Evolutionary conservation across 2,797 vertebrate genomes (phyloP), one percentile per base, ranked within the genome.

Genomic region (Neostethus bicornis): DNA sequence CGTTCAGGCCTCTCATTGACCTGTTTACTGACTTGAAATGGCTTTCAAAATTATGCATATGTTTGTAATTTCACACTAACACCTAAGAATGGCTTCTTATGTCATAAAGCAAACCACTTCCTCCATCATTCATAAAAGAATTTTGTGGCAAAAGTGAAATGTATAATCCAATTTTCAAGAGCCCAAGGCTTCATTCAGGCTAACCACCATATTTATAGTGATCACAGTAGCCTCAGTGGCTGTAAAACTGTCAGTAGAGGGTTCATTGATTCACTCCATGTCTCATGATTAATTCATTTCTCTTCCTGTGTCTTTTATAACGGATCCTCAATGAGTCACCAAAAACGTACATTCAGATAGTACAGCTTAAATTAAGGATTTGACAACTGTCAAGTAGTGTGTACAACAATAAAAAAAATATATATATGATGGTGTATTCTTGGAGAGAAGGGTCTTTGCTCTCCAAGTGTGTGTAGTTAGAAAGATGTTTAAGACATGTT

Each of bases 151-250:
- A 87, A 86, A 75, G 81, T 85, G 83, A 89, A 88, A 70, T 85
- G 70, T 79, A 78, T 89, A 89, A 91, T 91, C 85, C 86, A 73
- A 84, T 87, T 87, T 81, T 67, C 75, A 65, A 48, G 71, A 70
- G 70, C 86, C 70, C 41, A 59, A 57, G 76, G 87, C 79, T 49
- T 56, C 35, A 19, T 72, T 70, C 52, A 62, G 43, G 80, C 52
- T 59, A 85, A 70, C 39, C 51, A 41, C 28, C 34, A 70, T 89
- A 90, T 92, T 90, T 87, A 84, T 85, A 81, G 84, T 64, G 57
- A 79, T 76, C 35, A 51, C 80, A 66, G 61, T 79, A 53, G 66
- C 57, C 64, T 55, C 51, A 63, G 75, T 80, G 70, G 43, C 78
- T 79, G 77, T 71, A 71, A 83, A 83, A 85, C 66, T 73, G 54